phyloP scores from a whole-genome alignment of 2,797 vertebrate species.

The Austrolebias charrua region DNA sequence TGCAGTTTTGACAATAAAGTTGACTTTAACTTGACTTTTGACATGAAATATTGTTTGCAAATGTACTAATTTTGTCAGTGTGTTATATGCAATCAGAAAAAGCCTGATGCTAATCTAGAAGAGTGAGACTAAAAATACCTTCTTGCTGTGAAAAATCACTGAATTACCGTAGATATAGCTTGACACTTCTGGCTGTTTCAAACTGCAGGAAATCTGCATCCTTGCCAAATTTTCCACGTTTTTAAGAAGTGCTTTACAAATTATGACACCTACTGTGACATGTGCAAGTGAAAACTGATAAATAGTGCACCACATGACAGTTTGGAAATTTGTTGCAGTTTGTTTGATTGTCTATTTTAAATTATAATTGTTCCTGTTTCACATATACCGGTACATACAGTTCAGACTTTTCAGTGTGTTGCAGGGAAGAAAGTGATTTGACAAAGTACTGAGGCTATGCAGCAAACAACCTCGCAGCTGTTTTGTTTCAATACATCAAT shows the following conservation, averaged over 20 bases:
- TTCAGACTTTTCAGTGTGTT: constrained; percentile 33
- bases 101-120: constrained; percentile 43
- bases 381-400: constrained; percentile 10
- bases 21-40: too few relatives aligned
- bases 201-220: constrained; percentile 14
- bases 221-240: constrained; percentile 4
- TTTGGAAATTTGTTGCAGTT: constrained; percentile 21
- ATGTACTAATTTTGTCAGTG: constrained; percentile 34
- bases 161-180: constrained; percentile 38
- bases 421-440: constrained; percentile 22
- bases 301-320: constrained; percentile 10
- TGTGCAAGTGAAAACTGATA: constrained; percentile 8
- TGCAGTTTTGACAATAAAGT: too few relatives aligned
- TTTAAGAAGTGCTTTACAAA: constrained; percentile 16
- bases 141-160: constrained; percentile 22
- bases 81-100: constrained; percentile 34
- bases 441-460: constrained; percentile 41
- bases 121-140: constrained; percentile 46
- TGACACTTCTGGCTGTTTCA: constrained; percentile 34
- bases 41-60: constrained; percentile 30
- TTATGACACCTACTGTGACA: constrained; percentile 5
- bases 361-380: constrained; percentile 20
- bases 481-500: constrained; percentile 28
- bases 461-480: constrained; percentile 43
- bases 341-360: constrained; percentile 20